Conservation (phyloP, 2,888 invertebrate genomes). For the Glaucopsyche alexis region DNA sequence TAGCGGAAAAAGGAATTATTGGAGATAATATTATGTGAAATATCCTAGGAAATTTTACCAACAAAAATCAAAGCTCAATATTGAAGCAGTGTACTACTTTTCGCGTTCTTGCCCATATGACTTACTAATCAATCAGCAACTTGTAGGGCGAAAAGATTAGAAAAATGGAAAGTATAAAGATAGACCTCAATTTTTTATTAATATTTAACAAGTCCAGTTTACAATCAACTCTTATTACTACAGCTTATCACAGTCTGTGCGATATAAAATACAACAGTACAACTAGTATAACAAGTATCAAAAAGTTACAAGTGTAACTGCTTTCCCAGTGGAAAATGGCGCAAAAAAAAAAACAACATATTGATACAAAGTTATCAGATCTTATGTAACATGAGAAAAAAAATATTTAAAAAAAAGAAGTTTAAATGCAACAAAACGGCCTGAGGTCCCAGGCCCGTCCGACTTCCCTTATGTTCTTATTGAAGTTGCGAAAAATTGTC, state of each 20-base stretch:
- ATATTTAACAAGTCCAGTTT: conserved; percentile 4
- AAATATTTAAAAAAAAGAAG: neutral
- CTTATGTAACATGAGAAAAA: neutral
- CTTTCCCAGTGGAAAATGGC: neutral
- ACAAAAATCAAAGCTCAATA: no score
- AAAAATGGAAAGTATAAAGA: no score
- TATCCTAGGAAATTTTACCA: no score
- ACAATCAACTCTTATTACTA: neutral
- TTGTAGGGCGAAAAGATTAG: no score
- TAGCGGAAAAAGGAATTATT: no score
- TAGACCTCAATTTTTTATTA: neutral
- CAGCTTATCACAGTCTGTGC: conserved; percentile 22
- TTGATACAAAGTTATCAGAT: neutral
- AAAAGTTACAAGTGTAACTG: neutral
- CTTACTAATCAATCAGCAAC: no score
- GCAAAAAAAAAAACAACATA: neutral
- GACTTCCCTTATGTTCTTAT: no score
- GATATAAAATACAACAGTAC: neutral
- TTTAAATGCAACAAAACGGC: neutral
- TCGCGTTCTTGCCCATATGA: no score
- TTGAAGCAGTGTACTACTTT: no score
- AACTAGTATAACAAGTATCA: neutral
- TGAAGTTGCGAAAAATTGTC: no score
- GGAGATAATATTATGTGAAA: no score
- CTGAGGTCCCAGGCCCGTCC: no score